These are phyloP conservation scores for Xenentodon cancila DNA, from an alignment of 2,797 vertebrate genomes.

Conservation along the genomic window DNA sequence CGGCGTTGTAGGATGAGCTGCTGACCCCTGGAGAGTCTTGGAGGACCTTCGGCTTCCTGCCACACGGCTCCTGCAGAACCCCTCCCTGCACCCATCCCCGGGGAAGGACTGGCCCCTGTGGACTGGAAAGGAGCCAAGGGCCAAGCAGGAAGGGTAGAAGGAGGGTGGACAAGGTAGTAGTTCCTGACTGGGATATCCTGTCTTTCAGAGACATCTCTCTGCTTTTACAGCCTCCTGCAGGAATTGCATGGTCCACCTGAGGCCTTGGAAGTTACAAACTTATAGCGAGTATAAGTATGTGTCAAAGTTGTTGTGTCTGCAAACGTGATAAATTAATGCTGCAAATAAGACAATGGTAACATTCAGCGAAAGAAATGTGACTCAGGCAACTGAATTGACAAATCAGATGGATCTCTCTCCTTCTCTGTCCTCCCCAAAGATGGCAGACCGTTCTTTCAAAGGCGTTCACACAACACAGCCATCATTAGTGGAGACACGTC, in stretches of 20 bases:
- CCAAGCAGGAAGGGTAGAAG: constrained; percentile 68
- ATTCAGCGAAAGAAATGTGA: constrained; percentile 16
- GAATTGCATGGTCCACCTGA: constrained; percentile 26
- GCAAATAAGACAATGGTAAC: constrained; percentile 11
- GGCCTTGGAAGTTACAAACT: constrained; percentile 12
- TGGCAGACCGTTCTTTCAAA: constrained; percentile 62
- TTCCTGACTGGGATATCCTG: constrained; percentile 85
- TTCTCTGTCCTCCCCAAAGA: constrained; percentile 30
- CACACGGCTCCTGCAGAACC: constrained; percentile 21
- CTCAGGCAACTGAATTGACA: constrained; percentile 46
- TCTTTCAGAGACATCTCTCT: constrained; percentile 68
- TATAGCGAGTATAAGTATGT: too few relatives aligned
- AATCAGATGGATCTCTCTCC: constrained; percentile 26
- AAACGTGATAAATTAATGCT: background rate
- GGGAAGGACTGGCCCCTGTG: constrained; percentile 45
- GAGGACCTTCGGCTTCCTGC: constrained; percentile 77
- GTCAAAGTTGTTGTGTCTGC: background rate
- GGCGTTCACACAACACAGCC: constrained; percentile 50
- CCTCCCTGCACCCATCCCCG: constrained; percentile 40
- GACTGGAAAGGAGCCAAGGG: constrained; percentile 69
- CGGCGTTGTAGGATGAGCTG: constrained; percentile 43
- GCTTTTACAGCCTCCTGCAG: constrained; percentile 28
- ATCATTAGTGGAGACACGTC: constrained; percentile 77
- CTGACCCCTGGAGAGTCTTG: constrained; percentile 73
- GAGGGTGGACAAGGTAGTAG: constrained; percentile 38